Percentiles rank a stretch among this genome's conserved stretches.
Evolutionary conservation across 2,888 invertebrate genomes (phyloP).

Genomic region (Pilophorus perplexus): DNA sequence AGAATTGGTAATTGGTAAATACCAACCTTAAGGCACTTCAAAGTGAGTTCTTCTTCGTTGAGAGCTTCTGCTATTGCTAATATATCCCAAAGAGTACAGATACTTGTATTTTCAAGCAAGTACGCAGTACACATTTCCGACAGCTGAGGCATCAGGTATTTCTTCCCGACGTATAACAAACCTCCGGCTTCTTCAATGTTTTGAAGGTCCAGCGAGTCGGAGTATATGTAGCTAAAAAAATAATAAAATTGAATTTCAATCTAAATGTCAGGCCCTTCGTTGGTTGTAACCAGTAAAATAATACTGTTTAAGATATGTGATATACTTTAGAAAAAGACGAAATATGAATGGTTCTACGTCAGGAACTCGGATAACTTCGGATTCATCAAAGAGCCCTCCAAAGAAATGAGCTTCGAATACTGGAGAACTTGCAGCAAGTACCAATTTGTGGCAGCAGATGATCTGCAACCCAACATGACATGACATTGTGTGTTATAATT

Average conservation of each 20-base stretch:
- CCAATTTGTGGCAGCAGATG: slow-evolving; percentile 58
- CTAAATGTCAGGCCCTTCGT: not conserved
- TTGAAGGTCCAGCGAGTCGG: slow-evolving; percentile 58
- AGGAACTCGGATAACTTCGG: slow-evolving; percentile 55
- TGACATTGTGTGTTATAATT: no score
- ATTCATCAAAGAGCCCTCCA: slow-evolving; percentile 57
- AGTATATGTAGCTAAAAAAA: slow-evolving; percentile 58
- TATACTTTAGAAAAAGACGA: slow-evolving; percentile 57
- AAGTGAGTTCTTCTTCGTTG: slow-evolving; percentile 57
- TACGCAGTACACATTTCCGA: slow-evolving; percentile 56
- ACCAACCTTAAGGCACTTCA: slow-evolving; percentile 55
- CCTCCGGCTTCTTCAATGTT: slow-evolving; percentile 62
- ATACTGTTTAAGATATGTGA: no score
- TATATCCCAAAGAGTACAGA: slow-evolving; percentile 47
- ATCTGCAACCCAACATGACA: slow-evolving; percentile 45
- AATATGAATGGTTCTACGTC: slow-evolving; percentile 63
- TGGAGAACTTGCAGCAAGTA: slow-evolving; percentile 64
- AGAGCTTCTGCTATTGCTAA: slow-evolving; percentile 58
- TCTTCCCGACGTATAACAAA: slow-evolving; percentile 63
- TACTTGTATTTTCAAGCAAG: slow-evolving; percentile 58
- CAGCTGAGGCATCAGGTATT: slow-evolving; percentile 59
- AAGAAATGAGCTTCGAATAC: slow-evolving; percentile 69
- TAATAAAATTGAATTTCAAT: not conserved
- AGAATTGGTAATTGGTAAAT: no score
- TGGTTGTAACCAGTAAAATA: no score